Conservation (phyloP, 2,113 vertebrate species). For the Percopsis transmontana region DNA sequence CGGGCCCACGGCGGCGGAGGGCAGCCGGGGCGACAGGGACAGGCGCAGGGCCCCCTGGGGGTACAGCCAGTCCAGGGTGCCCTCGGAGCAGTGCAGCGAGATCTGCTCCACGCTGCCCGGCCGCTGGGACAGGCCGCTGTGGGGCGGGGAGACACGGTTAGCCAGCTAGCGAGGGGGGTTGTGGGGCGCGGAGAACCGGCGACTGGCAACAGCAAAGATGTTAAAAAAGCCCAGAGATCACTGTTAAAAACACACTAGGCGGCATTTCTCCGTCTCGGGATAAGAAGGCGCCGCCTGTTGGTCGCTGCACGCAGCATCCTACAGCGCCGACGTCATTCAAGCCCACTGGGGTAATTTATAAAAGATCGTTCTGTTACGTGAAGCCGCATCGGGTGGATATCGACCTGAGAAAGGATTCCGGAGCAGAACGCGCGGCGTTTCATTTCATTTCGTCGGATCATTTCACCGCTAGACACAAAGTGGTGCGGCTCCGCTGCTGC, state of each 20-base stretch:
- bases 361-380: neutral
- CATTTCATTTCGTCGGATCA: too few relatives aligned
- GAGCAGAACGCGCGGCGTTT: neutral
- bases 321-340: neutral
- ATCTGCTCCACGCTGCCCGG: conserved; percentile 90
- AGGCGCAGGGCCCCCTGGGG: conserved; percentile 88
- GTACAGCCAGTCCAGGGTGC: conserved; percentile 88
- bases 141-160: conserved; percentile 5
- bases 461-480: too few relatives aligned
- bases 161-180: too few relatives aligned
- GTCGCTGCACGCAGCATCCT: conserved; percentile 8
- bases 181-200: neutral
- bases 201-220: neutral
- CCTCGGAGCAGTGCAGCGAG: conserved; percentile 86
- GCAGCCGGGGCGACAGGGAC: conserved; percentile 83
- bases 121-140: conserved; percentile 88
- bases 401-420: too few relatives aligned
- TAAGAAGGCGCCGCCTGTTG: conserved; percentile 44
- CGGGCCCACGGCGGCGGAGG: conserved; percentile 64
- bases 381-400: too few relatives aligned
- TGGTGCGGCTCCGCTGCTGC: too few relatives aligned
- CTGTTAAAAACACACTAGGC: neutral
- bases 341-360: neutral
- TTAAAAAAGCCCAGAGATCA: neutral
- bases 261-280: neutral